Base-by-base conservation (phyloP, 2,797 vertebrate genomes). In the Vespertilio murinus region DNA sequence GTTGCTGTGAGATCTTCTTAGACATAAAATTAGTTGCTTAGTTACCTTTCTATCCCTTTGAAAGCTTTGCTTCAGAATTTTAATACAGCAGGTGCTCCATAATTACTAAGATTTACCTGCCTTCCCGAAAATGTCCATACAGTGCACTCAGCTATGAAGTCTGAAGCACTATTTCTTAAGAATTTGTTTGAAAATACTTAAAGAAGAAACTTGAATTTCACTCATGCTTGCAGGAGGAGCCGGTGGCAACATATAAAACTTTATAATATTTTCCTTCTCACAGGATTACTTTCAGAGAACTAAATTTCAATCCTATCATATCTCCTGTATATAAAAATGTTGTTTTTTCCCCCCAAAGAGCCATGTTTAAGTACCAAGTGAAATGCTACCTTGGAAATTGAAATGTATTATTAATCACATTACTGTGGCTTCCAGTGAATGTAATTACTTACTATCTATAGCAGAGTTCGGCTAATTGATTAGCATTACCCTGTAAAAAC, bases 331-430 rank as follows among this genome's bases (percentile, higher is more conserved):
- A 81, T 4, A 81, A 74, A 75, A 86, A 42, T 1, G 5, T 5
- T 42, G 42, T 42, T 42, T 40, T 18, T n/a, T 73, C 70, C 95
- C 95, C 93, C 52, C 40, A 14, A 96, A 93, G 65, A 95, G 56
- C 17, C 74, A 81, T 23, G 12, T 90, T 93, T 88, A 80, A 88
- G 45, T 82, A 61, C 70, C 4, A 16, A 96, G 52, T 65, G 80
- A 82, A 94, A 95, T 80, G 94, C 77, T 92, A 96, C 83, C 94
- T 97, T 92, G 97, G 83, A 93, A 96, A 40, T 73, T 97, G 56
- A 33, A 95, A 96, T 97, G 92, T 97, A 97, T 97, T 98, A 98
- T 97, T 97, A 97, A 97, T 98, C 96, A 96, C 65, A 42, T 70
- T 40, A 83, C 92, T 95, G 93, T 91, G 93, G 96, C 94, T 97